Percentiles rank a stretch among this genome's conserved stretches.
These are phyloP conservation scores for Melanocharis versteri DNA, from an alignment of 2,113 vertebrate genomes.

Conservation along the genomic window DNA sequence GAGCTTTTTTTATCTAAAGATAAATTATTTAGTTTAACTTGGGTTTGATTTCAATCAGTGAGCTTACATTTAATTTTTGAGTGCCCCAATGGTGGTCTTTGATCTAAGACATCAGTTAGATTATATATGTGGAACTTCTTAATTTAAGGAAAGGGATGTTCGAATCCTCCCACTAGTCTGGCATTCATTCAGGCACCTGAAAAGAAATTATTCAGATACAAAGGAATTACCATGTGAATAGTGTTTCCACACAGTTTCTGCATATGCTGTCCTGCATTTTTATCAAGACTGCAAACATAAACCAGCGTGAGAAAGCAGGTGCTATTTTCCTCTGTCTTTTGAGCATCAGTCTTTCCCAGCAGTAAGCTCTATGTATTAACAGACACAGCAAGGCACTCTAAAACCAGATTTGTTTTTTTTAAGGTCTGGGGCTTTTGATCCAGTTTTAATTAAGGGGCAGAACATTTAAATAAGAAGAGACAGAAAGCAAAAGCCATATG, in stretches of 20 bases:
- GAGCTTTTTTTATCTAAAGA: background rate
- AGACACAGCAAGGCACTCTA: constrained; percentile 38
- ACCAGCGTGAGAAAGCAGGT: constrained; percentile 79
- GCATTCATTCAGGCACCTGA: constrained; percentile 70
- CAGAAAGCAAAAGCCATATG: background rate
- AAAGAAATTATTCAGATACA: constrained; percentile 76
- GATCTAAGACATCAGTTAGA: constrained; percentile 31
- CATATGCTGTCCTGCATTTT: constrained; percentile 75
- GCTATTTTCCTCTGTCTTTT: constrained; percentile 69
- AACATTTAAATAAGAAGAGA: constrained; percentile 61
- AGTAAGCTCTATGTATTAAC: constrained; percentile 58
- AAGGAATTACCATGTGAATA: constrained; percentile 80
- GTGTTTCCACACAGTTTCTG: constrained; percentile 67
- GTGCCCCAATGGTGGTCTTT: constrained; percentile 2
- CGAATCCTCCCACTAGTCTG: constrained; percentile 43
- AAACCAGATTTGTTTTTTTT: constrained; percentile 30
- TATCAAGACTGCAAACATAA: constrained; percentile 71
- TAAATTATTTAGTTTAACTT: background rate
- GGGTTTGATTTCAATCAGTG: background rate
- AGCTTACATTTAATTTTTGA: constrained; percentile 7
- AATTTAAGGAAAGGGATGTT: constrained; percentile 48
- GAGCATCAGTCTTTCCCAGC: constrained; percentile 73
- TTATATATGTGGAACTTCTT: constrained; percentile 34
- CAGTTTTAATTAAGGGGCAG: constrained; percentile 56
- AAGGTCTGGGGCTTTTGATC: constrained; percentile 48